Conservation (phyloP, 2,113 vertebrate species). For the Potamarius usumacintae region DNA sequence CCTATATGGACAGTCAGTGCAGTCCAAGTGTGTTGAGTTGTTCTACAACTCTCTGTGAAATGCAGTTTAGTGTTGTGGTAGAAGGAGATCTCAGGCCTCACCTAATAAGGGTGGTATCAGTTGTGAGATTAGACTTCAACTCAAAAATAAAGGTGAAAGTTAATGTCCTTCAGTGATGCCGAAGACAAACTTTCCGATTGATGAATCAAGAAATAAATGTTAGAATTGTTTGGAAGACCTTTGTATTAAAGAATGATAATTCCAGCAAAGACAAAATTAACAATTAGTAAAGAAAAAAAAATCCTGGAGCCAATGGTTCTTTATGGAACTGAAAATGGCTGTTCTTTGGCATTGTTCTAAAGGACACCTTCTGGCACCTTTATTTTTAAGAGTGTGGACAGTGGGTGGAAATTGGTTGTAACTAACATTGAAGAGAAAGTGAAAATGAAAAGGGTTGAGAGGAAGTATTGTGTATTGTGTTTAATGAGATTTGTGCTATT, state of each 20-base stretch:
- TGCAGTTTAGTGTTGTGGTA: neutral
- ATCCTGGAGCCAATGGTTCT: neutral
- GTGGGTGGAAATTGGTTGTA: neutral
- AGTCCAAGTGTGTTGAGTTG: neutral
- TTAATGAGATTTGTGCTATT: neutral
- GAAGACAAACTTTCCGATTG: neutral
- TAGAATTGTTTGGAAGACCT: neutral
- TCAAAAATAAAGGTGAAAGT: neutral
- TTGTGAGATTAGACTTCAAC: neutral
- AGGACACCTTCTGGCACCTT: neutral
- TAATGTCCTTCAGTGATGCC: neutral
- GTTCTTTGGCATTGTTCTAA: neutral
- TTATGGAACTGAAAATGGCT: neutral
- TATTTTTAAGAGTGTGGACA: neutral
- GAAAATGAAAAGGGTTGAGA: neutral
- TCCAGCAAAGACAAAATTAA: neutral
- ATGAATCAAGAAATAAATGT: neutral
- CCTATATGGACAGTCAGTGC: neutral
- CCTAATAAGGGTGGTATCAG: neutral
- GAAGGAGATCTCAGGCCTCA: neutral
- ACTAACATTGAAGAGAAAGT: neutral
- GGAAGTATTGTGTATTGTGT: neutral
- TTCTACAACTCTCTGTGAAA: neutral
- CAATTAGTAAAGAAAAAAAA: no score
- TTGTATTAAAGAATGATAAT: neutral